Base-by-base conservation (phyloP, 2,888 invertebrate genomes). In the Diplolepis rosae region DNA sequence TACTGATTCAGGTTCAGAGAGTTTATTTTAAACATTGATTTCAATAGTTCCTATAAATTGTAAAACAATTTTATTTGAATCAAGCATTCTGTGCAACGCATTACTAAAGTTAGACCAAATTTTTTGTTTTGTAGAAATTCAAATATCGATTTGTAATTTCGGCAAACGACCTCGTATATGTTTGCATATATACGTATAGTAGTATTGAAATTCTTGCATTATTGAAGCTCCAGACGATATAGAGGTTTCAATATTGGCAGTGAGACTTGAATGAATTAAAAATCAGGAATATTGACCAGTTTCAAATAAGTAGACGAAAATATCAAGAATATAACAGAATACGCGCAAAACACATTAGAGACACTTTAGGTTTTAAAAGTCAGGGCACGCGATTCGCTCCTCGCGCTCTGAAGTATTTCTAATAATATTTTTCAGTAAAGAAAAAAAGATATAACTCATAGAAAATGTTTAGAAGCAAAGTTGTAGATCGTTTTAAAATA, bases 21-120 rank as follows among this genome's bases (percentile, higher is more conserved):
- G 1, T 32, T 32, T 7, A 7, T 32, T 32, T 32, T 32, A 32
- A 32, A n/a, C n/a, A n/a, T n/a, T n/a, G n/a, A n/a, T n/a, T n/a
- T n/a, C n/a, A n/a, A n/a, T n/a, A n/a, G n/a, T n/a, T 45, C 18
- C 15, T 3, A 2, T 45, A 15, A 24, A 50, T 9, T 50, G 22
- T 15, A 45, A 15, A 15, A 45, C n/a, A 45, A 15, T 45, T 15
- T 3, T 15, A 7, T 30, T 27, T 52, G 6, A 52, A 6, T 30
- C 6, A 52, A 28, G 28, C 30, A 30, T n/a, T 15, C 2, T 28
- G 28, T n/a, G n/a, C n/a, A n/a, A n/a, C n/a, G 28, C 28, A 52
- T 52, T 52, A 52, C 15, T 7, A 5, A 52, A 27, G 27, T 39
- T 61, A 5, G 24, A 39, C n/a, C n/a, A 61, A 61, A 61, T 39